Percentiles rank a stretch among this genome's conserved stretches.
Evolutionary conservation across 2,888 invertebrate genomes (phyloP).

Genomic region (Physocephala rufipes): DNA sequence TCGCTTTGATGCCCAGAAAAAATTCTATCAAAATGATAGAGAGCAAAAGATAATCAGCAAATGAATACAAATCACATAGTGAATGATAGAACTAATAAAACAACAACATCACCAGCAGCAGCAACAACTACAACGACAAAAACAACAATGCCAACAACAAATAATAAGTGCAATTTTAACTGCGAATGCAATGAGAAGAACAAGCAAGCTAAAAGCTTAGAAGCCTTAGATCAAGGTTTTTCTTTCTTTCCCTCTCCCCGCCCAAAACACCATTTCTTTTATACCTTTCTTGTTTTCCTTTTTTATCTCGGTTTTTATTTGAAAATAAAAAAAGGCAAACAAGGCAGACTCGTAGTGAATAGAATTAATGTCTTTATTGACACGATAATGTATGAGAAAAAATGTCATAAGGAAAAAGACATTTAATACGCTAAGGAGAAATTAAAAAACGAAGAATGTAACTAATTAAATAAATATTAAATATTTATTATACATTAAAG

Average conservation of each 20-base stretch:
- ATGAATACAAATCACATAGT: slow-evolving; percentile 3
- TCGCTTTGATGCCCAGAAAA: slow-evolving; percentile 18
- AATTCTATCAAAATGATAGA: slow-evolving; percentile 24
- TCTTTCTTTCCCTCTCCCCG: background rate
- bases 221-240: slow-evolving; percentile 15
- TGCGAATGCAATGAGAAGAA: slow-evolving; percentile 13
- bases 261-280: no score
- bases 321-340: no score
- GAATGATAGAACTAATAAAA: background rate
- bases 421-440: no score
- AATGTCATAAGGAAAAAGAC: background rate
- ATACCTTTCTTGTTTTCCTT: no score
- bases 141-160: slow-evolving; percentile 40
- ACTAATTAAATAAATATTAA: background rate
- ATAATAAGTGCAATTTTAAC: slow-evolving; percentile 43
- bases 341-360: no score
- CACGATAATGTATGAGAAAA: background rate
- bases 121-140: slow-evolving; percentile 1
- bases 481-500: no score
- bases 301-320: no score
- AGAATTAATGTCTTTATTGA: no score
- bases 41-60: slow-evolving; percentile 33
- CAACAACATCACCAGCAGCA: slow-evolving; percentile 7
- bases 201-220: slow-evolving; percentile 13
- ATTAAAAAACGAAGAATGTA: background rate